Evolutionary conservation across 1,140 invertebrate species (phyloP).

Genomic region (Metopolophium dirhodum): DNA sequence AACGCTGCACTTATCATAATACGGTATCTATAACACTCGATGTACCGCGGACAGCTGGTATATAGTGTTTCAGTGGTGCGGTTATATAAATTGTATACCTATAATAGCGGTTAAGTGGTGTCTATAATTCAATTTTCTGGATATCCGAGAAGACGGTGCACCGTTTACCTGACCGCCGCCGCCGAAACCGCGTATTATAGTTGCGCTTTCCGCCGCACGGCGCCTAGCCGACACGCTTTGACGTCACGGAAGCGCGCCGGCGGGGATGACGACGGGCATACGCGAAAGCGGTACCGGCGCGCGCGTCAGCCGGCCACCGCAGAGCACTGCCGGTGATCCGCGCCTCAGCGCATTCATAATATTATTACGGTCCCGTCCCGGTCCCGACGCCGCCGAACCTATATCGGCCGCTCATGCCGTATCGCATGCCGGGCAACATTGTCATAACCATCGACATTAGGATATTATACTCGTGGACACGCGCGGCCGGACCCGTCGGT

Average conservation of each 20-base stretch:
- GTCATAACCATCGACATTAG: not conserved
- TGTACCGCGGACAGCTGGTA: not conserved
- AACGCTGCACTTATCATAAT: not conserved
- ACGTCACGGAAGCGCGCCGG: conserved; percentile 34
- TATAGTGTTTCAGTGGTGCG: not conserved
- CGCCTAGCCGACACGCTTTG: not conserved
- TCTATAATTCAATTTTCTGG: not conserved
- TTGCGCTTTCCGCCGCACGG: conserved; percentile 44
- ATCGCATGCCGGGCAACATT: not conserved
- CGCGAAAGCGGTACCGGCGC: conserved; percentile 33
- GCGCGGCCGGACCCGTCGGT: not conserved
- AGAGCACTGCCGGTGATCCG: conserved; percentile 45
- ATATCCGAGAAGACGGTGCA: not conserved
- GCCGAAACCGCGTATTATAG: not conserved
- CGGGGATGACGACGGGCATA: not conserved
- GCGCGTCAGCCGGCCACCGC: conserved; percentile 39
- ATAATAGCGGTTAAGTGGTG: not conserved
- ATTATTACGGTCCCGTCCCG: not conserved
- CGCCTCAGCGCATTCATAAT: conserved; percentile 3
- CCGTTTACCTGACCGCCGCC: not conserved
- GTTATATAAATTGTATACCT: not conserved
- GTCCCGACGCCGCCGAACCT: conserved; percentile 18
- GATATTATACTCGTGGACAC: not conserved
- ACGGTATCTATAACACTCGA: not conserved
- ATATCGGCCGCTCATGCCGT: not conserved